Conservation (phyloP, 1,140 invertebrate genomes). For the Thaumetopoea pityocampa region DNA sequence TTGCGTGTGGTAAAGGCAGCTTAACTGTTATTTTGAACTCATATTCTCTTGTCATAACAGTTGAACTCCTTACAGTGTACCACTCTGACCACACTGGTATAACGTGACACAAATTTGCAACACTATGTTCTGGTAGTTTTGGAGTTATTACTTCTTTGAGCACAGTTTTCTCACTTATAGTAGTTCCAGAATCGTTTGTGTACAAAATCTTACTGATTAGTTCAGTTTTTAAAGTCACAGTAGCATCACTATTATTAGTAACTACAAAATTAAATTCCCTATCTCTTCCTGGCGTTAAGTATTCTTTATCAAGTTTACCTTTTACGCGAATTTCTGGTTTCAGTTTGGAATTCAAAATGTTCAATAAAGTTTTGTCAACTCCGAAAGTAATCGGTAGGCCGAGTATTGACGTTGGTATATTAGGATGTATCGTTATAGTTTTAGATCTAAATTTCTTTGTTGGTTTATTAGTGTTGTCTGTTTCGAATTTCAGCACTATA, state of each 20-base stretch:
- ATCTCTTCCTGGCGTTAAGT: not conserved
- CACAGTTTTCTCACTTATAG: not conserved
- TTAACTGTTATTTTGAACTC: conserved; percentile 1
- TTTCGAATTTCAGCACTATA: conserved; percentile 1
- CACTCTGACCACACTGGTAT: not conserved
- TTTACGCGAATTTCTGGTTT: not conserved
- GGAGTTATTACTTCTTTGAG: not conserved
- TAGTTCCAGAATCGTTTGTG: not conserved
- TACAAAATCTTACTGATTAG: not conserved
- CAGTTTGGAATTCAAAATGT: not conserved
- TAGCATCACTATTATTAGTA: not conserved
- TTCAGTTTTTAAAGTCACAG: not conserved
- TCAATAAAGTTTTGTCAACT: not conserved
- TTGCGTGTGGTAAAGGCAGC: conserved; percentile 2
- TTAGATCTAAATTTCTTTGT: not conserved
- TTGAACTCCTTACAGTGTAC: conserved; percentile 6
- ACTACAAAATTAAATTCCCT: not conserved
- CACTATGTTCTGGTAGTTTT: not conserved
- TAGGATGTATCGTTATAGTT: not conserved
- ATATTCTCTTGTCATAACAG: conserved; percentile 2
- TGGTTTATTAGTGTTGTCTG: not conserved
- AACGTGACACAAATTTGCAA: not conserved
- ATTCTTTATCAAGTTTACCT: not conserved
- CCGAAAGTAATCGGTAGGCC: not conserved
- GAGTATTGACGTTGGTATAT: not conserved